Evolutionary conservation across 1,140 invertebrate genomes (phyloP), one percentile per base, ranked within the genome.

Genomic region (Drosophila baimaii): DNA sequence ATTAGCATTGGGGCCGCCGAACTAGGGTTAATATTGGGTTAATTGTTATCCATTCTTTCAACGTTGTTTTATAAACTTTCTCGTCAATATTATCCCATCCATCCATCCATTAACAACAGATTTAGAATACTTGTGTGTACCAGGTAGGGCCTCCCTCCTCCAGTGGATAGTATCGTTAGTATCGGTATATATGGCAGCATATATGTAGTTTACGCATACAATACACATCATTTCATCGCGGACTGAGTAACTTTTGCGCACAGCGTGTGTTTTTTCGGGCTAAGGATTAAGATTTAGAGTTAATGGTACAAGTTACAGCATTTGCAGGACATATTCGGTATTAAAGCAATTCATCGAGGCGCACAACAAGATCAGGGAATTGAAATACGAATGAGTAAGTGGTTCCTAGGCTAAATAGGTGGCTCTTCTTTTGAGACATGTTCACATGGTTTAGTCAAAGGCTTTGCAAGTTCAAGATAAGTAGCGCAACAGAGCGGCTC

Each of bases 51-150:
- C 37, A 77, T 54, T 79, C 73, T 64, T 69, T 78, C 63, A 89
- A 89, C 80, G 62, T 89, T 81, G 84, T 89, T 89, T 89, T 89
- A 84, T 89, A 89, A 89, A 89, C 84, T 84, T 83, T 90, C 66
- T 72, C 61, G 73, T 77, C 61, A 89, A 89, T 23, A 54, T 35
- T 23, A 54, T 35, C n/a, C 2, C 17, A 21, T 52, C 78, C 65
- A n/a, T 4, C 33, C 33, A 25, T 15, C 23, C 70, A 72, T 84
- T 65, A 89, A 89, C 85, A 84, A 89, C 69, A 79, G 79, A 72
- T 66, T 73, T 73, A 61, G 54, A 71, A 71, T 64, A 70, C 74
- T 77, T 86, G 58, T 61, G 43, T 89, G 64, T 69, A 88, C 79
- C 79, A 66, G 44, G 77, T 89, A 80, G 49, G 59, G 51, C 57